Evolutionary conservation across 2,888 invertebrate genomes (phyloP).

Genomic region (Chloromyia formosa): DNA sequence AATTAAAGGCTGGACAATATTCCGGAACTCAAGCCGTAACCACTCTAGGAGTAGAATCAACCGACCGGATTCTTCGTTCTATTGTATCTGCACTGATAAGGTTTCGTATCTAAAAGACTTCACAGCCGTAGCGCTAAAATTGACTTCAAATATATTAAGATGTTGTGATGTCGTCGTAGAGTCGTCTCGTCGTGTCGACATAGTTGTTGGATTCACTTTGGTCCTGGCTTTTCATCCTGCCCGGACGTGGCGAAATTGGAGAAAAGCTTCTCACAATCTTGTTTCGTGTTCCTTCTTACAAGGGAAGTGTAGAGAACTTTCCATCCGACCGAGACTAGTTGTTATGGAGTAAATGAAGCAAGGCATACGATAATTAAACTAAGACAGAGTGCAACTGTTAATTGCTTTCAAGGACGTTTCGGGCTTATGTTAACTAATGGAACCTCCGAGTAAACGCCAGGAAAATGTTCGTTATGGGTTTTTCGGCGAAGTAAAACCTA

Average conservation of each 20-base stretch:
- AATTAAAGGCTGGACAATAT: not conserved
- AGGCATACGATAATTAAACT: constrained; percentile 42
- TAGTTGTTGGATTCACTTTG: not conserved
- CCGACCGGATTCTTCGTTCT: not conserved
- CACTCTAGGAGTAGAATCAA: not conserved
- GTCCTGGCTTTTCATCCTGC: constrained; percentile 10
- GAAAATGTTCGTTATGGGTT: constrained; percentile 37
- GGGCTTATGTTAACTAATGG: constrained; percentile 40
- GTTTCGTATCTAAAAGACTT: not conserved
- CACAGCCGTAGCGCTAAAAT: not conserved
- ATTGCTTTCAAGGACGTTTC: constrained; percentile 42
- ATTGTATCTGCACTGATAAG: not conserved
- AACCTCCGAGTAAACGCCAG: constrained; percentile 34
- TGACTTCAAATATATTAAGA: not conserved
- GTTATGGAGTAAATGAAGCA: constrained; percentile 40
- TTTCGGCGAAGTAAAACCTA: constrained; percentile 36
- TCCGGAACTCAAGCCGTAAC: not conserved
- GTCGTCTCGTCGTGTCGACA: not conserved
- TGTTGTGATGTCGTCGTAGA: not conserved
- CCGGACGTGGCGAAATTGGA: constrained; percentile 27
- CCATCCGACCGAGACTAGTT: constrained; percentile 8
- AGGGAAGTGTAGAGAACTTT: constrained; percentile 1
- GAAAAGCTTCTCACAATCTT: constrained; percentile 4
- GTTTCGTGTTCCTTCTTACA: not conserved
- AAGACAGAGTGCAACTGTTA: constrained; percentile 44